Conservation (phyloP, 2,797 vertebrate genomes). For the Acanthopagrus latus region DNA sequence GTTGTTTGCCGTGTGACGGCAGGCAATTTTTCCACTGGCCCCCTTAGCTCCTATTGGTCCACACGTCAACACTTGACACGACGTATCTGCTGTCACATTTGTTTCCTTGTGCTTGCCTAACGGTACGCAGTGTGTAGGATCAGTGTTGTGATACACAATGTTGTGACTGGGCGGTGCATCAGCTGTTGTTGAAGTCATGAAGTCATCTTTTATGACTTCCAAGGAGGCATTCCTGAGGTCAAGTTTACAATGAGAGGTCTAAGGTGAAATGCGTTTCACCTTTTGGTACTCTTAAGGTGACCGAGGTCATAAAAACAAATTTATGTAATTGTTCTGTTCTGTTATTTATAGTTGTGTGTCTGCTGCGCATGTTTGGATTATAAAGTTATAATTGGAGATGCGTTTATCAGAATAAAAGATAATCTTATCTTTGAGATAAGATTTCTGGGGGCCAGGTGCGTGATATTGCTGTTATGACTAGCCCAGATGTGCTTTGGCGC, state of each 20-base stretch:
- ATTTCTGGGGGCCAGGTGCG: background rate
- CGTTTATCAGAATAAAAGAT: background rate
- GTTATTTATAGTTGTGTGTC: background rate
- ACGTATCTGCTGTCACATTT: conserved; percentile 35
- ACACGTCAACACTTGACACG: conserved; percentile 29
- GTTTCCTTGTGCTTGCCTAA: conserved; percentile 2
- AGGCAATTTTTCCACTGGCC: conserved; percentile 41
- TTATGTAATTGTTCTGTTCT: background rate
- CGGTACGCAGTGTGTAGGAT: background rate
- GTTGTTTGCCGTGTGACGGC: background rate
- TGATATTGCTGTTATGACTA: background rate
- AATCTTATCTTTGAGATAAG: background rate
- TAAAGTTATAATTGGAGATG: conserved; percentile 10
- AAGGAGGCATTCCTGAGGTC: conserved; percentile 12
- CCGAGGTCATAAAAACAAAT: conserved; percentile 8
- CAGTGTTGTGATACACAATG: background rate
- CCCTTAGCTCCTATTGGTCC: conserved; percentile 14
- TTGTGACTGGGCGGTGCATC: conserved; percentile 3
- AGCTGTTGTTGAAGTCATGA: conserved; percentile 31
- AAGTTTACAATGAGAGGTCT: background rate
- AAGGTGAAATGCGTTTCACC: background rate
- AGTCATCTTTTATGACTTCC: conserved; percentile 9
- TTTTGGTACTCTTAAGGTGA: background rate
- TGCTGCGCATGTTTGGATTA: background rate
- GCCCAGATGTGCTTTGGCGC: background rate